Evolutionary conservation across 2,888 invertebrate genomes (phyloP).

Genomic region (Apodemia mormo): DNA sequence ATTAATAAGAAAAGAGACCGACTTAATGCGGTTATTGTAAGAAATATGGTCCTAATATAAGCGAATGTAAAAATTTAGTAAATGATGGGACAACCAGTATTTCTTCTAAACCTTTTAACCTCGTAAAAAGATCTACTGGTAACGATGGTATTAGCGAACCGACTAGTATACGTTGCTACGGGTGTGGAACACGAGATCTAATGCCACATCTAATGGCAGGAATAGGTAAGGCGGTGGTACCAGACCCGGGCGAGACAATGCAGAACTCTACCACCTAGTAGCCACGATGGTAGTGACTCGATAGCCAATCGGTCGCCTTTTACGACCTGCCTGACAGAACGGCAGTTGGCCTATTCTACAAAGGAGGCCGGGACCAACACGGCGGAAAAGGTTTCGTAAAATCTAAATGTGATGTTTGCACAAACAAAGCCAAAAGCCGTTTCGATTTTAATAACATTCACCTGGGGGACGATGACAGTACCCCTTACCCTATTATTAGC

Average conservation of each 20-base stretch:
- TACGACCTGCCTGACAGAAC: too few relatives aligned
- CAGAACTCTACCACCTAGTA: too few relatives aligned
- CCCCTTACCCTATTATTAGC: constrained; percentile 6
- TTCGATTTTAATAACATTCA: constrained; percentile 5
- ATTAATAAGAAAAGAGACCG: background rate
- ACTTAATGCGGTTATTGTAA: constrained; percentile 21
- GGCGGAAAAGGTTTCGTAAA: constrained; percentile 22
- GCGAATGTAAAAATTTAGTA: constrained; percentile 13
- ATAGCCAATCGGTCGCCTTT: too few relatives aligned
- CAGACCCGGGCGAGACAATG: too few relatives aligned
- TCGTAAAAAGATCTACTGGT: background rate
- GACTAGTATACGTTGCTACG: constrained; percentile 23
- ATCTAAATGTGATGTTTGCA: constrained; percentile 24
- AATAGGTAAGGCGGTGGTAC: too few relatives aligned
- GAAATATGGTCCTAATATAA: constrained; percentile 11
- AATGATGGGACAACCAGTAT: background rate
- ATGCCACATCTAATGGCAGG: too few relatives aligned
- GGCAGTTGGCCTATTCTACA: too few relatives aligned
- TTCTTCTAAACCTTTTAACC: background rate
- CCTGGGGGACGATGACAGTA: background rate
- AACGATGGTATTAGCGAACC: background rate
- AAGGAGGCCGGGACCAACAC: too few relatives aligned
- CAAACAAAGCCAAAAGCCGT: background rate
- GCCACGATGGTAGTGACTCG: too few relatives aligned
- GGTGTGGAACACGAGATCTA: constrained; percentile 22